phyloP scores from a whole-genome alignment of 2,113 vertebrate genomes.

The Catharus fuscescens region DNA sequence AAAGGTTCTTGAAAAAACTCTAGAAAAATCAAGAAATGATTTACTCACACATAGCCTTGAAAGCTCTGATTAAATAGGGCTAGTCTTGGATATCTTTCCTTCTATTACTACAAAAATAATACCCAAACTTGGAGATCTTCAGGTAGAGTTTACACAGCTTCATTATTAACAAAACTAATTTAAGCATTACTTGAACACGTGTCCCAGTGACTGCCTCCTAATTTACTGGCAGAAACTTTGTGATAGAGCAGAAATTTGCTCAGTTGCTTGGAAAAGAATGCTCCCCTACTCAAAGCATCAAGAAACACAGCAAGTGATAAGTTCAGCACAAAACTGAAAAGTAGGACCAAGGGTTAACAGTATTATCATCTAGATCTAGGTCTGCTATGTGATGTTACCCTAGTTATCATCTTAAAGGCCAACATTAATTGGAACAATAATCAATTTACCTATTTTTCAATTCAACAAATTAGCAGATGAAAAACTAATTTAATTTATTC shows the following conservation, averaged over 20 bases:
- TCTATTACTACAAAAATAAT: not conserved
- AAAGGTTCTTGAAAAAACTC: not conserved
- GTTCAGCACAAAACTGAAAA: not conserved
- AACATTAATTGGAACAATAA: not conserved
- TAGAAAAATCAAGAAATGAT: not conserved
- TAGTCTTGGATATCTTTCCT: not conserved
- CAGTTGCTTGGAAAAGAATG: not conserved
- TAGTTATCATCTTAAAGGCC: not conserved
- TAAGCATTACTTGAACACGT: not conserved
- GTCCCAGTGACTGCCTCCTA: not conserved
- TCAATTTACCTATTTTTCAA: not conserved
- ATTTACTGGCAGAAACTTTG: not conserved
- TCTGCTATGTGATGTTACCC: not conserved
- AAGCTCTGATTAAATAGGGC: not conserved
- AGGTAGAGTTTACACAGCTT: not conserved
- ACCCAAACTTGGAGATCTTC: not conserved
- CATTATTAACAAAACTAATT: not conserved
- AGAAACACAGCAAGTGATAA: rapidly evolving
- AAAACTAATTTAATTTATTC: not conserved
- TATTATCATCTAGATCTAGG: not conserved
- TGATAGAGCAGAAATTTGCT: not conserved
- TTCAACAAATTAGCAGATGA: not conserved
- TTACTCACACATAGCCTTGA: not conserved
- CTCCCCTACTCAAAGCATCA: not conserved
- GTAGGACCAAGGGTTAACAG: not conserved